Base-by-base conservation (phyloP, 2,797 vertebrate genomes). In the Falco cherrug region DNA sequence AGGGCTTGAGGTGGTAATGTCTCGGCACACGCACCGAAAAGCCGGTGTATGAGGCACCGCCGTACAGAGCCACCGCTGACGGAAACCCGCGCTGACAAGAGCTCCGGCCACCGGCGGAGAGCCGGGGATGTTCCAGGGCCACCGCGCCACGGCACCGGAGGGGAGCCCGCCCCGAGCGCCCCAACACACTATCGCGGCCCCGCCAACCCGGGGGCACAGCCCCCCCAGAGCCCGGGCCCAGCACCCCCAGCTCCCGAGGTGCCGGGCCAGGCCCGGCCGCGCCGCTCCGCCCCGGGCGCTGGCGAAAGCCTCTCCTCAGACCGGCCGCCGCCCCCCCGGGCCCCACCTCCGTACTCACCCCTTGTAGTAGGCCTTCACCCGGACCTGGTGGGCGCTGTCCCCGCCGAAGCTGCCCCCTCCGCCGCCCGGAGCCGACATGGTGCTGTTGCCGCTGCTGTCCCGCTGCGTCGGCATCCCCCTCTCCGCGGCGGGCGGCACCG, bases 291-390 rank as follows among this genome's bases (percentile, higher is more conserved):
- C 45, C 35, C 29, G 14, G 56, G 33, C 71, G 25, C 54, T 47
- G 43, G 11, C 37, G 21, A 16, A 15, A 43, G 29, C 29, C 39
- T 48, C 65, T 53, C 51, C 60, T 50, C 57, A 47, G 19, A 9
- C 33, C 37, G 37, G 7, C 63, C 63, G 8, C 76, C 35, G 16
- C 14, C 60, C 15, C 6, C 17, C 50, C 39, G 24, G n/a, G 39
- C 25, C 37, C 39, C 39, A 29, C 73, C 16, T 41, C 67, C 33
- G 94, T 92, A 97, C 99, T 99, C 98, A 99, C 99, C 99, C 99
- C 98, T 99, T 99, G 74, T 99, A 99, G 94, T 99, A 99, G 48
- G 99, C 99, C 97, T 99, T 99, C 76, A 99, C 99, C 95, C 99
- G 99, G 98, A 99, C 99, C 98, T 99, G 99, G 95, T 99, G 99